These are phyloP conservation scores for Plectropomus leopardus DNA, from an alignment of 2,113 vertebrate genomes.

Conservation along the genomic window DNA sequence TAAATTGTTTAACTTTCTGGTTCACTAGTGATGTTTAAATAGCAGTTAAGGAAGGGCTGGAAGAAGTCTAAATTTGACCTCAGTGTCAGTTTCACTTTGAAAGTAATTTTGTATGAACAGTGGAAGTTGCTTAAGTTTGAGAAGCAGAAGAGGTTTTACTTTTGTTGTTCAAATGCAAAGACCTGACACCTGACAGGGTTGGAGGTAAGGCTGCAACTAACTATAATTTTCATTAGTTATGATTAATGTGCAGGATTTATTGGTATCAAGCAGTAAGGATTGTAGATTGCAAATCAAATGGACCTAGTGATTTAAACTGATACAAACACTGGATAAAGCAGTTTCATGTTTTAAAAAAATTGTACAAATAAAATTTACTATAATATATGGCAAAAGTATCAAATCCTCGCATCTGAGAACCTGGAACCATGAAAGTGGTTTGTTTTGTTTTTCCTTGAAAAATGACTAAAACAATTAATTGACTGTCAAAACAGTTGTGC, in stretches of 20 bases:
- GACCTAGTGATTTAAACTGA: no score
- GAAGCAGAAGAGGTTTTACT: not conserved
- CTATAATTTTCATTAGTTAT: not conserved
- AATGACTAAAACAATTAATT: not conserved
- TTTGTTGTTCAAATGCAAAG: not conserved
- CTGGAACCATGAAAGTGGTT: not conserved
- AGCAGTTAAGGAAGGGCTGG: no score
- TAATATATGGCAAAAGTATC: not conserved
- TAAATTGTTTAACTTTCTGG: not conserved
- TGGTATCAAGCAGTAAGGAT: no score
- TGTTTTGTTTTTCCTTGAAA: not conserved
- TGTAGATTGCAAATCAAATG: no score
- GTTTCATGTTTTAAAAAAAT: no score
- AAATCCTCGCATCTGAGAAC: not conserved
- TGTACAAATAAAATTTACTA: not conserved
- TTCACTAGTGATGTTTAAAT: no score
- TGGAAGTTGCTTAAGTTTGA: not conserved
- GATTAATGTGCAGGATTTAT: no score
- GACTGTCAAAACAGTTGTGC: not conserved
- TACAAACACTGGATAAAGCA: no score
- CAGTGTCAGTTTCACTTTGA: not conserved
- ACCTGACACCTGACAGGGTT: not conserved
- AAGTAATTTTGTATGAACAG: not conserved
- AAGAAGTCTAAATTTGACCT: not conserved
- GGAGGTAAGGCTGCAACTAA: not conserved